Evolutionary conservation across 2,113 vertebrate species (phyloP).

Genomic region (Lontra canadensis): DNA sequence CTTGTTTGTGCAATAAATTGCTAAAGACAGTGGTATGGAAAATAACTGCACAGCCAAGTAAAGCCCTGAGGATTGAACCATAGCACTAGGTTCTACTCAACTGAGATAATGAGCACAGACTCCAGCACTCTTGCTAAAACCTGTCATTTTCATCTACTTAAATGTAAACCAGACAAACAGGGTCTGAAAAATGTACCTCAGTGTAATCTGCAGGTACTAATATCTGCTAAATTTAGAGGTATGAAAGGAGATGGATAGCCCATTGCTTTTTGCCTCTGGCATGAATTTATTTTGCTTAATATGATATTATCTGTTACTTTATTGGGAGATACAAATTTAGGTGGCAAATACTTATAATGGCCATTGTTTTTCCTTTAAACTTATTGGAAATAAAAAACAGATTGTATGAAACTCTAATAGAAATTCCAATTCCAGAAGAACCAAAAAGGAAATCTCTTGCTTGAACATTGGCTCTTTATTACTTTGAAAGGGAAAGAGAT

Average conservation of each 20-base stretch:
- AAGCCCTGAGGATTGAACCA: background rate
- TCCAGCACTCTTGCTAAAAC: background rate
- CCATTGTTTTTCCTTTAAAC: background rate
- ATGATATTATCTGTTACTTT: background rate
- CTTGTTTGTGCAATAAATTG: background rate
- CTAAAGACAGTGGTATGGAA: background rate
- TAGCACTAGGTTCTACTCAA: background rate
- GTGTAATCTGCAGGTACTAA: background rate
- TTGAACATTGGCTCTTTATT: background rate
- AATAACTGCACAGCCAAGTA: background rate
- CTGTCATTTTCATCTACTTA: background rate
- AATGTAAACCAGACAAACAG: background rate
- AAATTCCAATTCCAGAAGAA: background rate
- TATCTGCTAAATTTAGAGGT: background rate
- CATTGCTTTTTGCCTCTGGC: background rate
- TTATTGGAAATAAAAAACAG: background rate
- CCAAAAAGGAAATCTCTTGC: background rate
- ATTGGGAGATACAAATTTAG: background rate
- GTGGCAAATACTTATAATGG: background rate
- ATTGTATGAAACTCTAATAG: background rate
- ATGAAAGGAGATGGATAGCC: background rate
- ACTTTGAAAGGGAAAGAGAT: background rate
- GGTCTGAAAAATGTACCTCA: background rate
- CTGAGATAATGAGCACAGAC: background rate
- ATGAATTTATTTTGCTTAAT: background rate